A percentile compares a stretch with the other conserved stretches of the same genome.
These are phyloP conservation scores for Cossypha caffra DNA, from an alignment of 2,797 vertebrate genomes.

Conservation along the genomic window DNA sequence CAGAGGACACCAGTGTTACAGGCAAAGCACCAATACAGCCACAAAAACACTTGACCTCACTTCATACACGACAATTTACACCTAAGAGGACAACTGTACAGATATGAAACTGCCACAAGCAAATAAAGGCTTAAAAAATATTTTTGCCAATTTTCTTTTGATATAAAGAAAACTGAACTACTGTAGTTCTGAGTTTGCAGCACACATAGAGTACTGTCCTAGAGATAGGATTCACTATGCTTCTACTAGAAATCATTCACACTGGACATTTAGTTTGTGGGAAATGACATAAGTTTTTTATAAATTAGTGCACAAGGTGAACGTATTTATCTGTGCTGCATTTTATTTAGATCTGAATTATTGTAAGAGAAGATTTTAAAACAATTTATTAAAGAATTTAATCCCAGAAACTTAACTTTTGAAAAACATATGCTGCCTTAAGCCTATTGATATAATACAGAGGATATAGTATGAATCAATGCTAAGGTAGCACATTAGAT, in stretches of 20 bases:
- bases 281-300: not conserved
- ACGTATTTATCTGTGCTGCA: not conserved
- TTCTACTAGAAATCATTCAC: not conserved
- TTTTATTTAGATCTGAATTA: not conserved
- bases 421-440: not conserved
- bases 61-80: not conserved
- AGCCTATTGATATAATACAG: not conserved
- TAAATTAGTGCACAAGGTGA: not conserved
- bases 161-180: not conserved
- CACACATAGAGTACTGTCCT: not conserved
- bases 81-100: not conserved
- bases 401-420: not conserved
- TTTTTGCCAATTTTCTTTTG: not conserved
- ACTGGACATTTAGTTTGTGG: not conserved
- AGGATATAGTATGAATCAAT: not conserved
- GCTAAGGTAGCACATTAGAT: not conserved
- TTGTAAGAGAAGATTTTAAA: not conserved
- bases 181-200: not conserved
- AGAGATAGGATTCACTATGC: not conserved
- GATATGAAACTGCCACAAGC: not conserved
- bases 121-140: not conserved
- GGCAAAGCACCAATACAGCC: not conserved
- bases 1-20: constrained; percentile 74
- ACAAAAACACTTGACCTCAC: not conserved
- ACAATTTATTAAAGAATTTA: not conserved